Base-by-base conservation (phyloP, 2,113 vertebrate genomes). In the Dunckerocampus dactyliophorus region DNA sequence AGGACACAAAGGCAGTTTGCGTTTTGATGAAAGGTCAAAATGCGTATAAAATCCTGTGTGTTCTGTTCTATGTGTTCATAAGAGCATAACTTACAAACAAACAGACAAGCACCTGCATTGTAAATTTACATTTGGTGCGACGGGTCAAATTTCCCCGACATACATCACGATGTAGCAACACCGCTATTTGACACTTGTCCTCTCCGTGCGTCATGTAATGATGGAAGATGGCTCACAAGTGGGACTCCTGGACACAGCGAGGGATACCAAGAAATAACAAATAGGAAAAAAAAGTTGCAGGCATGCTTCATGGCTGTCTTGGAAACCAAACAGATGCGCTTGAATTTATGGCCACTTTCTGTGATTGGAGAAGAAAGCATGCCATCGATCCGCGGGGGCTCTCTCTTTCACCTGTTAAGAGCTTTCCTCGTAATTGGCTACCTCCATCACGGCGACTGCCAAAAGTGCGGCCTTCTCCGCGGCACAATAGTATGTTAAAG, bases 321-420 rank as follows among this genome's bases (percentile, higher is more conserved):
- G 86, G 88, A 91, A 94, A 93, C 91, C 93, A 91, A 82, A 92
- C 87, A 88, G 94, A 95, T 95, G 94, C 93, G 91, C 88, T 89
- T 81, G 94, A 94, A 98, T 97, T 97, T 95, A 97, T 95, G 89
- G 88, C 92, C 94, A 97, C 95, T 98, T 93, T 95, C 89, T 94
- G 88, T 94, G 94, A 98, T 95, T 95, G 94, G 92, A 93, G 91
- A 91, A 90, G 92, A 95, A 93, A 94, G 91, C 92, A 84, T 74
- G 56, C 13, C 90, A 95, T 97, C 88, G 94, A 98, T 96, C 92
- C 72, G 3, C 2, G 60, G 73, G 91, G 90, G 90, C 92, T 85
- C 92, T 92, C 85, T 87, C 88, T 90, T 94, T 94, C 92, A 95
- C 95, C 94, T 95, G 93, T 93, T 95, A 94, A 95, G 94, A 96